Conservation (phyloP, 1,140 invertebrate species). For the Drosophila sproati region DNA sequence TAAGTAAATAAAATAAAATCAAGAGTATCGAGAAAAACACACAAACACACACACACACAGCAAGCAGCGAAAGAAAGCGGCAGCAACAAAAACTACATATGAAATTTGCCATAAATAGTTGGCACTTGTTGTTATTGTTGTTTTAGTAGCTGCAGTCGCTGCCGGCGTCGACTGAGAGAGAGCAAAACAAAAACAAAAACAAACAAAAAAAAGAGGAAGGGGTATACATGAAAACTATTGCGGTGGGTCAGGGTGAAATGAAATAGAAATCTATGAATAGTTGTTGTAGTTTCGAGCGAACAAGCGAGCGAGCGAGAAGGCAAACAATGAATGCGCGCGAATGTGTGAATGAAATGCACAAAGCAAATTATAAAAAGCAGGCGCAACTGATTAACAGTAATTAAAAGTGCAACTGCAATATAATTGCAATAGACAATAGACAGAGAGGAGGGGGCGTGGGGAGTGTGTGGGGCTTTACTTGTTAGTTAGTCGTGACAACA, state of each 20-base stretch:
- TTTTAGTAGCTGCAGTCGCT: conserved; percentile 31
- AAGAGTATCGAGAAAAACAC: conserved; percentile 31
- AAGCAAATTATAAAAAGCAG: conserved; percentile 39
- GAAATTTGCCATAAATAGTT: conserved; percentile 76
- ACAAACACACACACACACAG: conserved; percentile 9
- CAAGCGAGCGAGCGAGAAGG: conserved; percentile 19
- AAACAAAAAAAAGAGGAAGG: conserved; percentile 39
- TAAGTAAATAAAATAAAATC: conserved; percentile 35
- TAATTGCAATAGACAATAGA: conserved; percentile 1
- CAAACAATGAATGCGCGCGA: conserved; percentile 1
- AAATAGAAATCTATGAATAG: conserved; percentile 83
- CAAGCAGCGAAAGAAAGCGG: conserved; percentile 54
- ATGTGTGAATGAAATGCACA: conserved; percentile 45
- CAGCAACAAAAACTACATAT: conserved; percentile 19
- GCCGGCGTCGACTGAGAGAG: conserved; percentile 21
- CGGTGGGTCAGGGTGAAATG: conserved; percentile 80
- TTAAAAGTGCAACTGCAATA: conserved; percentile 46
- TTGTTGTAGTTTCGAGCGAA: conserved; percentile 33
- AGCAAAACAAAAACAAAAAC: not conserved
- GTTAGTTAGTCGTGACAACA: not conserved
- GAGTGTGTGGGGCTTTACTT: not conserved
- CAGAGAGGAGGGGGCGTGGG: not conserved
- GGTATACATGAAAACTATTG: conserved; percentile 76
- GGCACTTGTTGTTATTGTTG: conserved; percentile 49
- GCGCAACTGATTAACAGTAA: conserved; percentile 45